phyloP scores from a whole-genome alignment of 2,888 invertebrate species.

The Drosophila flavopinicola region DNA sequence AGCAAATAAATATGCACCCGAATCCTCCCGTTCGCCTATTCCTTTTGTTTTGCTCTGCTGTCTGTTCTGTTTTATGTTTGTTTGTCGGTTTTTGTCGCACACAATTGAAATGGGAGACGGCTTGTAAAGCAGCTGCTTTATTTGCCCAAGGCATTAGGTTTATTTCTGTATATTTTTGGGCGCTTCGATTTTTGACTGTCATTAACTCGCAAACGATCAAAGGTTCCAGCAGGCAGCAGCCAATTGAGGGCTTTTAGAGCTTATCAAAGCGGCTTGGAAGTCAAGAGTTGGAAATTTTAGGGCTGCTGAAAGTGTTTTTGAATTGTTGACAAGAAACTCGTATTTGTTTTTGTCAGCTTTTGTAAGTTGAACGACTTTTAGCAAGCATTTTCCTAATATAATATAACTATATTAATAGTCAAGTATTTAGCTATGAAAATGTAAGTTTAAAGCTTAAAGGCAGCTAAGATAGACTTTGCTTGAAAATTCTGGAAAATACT shows the following conservation, averaged over 20 bases:
- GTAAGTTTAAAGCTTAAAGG: no score
- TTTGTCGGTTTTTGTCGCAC: slow-evolving; percentile 47
- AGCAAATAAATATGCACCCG: slow-evolving; percentile 73
- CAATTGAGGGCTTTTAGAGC: slow-evolving; percentile 2
- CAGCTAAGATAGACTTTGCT: no score
- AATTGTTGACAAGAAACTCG: no score
- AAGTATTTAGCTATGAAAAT: no score
- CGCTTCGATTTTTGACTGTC: not conserved
- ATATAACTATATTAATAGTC: no score
- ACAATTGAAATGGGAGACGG: slow-evolving; percentile 65
- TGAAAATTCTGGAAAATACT: no score
- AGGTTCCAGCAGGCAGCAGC: not conserved
- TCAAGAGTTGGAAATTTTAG: not conserved
- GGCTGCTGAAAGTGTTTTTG: not conserved
- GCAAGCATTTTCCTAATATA: no score
- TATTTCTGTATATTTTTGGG: not conserved
- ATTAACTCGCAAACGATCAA: slow-evolving; percentile 30
- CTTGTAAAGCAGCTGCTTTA: slow-evolving; percentile 44
- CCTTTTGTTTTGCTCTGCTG: slow-evolving; percentile 16
- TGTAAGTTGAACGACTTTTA: no score
- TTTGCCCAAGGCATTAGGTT: slow-evolving; percentile 35
- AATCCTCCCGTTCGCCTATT: slow-evolving; percentile 23
- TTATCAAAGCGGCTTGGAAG: not conserved
- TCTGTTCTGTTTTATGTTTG: slow-evolving; percentile 36
- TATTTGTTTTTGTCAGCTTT: no score